Conservation (phyloP, 1,140 invertebrate species). For the Venturia canescens region DNA sequence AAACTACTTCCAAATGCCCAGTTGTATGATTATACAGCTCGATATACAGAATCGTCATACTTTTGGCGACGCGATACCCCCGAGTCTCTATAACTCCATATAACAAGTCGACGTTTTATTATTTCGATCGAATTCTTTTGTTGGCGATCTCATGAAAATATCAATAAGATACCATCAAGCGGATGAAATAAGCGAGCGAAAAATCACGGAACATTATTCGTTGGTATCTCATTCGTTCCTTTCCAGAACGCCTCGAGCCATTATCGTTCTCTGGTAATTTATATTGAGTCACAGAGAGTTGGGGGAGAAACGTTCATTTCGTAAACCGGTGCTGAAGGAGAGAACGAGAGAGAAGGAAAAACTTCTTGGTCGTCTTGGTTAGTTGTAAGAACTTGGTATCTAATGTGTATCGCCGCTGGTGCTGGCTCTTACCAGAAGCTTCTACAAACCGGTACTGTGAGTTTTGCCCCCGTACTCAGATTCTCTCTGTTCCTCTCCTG, state of each 20-base stretch:
- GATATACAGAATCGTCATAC: too few relatives aligned
- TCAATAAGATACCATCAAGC: background rate
- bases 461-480: background rate
- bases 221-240: background rate
- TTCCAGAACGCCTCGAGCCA: background rate
- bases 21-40: too few relatives aligned
- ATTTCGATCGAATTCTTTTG: too few relatives aligned
- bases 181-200: background rate
- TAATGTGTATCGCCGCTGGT: slow-evolving; percentile 67
- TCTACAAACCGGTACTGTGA: slow-evolving; percentile 1
- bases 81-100: too few relatives aligned
- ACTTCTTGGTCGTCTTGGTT: slow-evolving; percentile 22
- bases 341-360: background rate
- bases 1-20: too few relatives aligned
- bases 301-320: background rate
- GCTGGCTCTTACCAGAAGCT: slow-evolving; percentile 42
- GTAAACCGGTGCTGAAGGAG: background rate
- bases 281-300: slow-evolving; percentile 8
- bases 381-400: slow-evolving; percentile 64
- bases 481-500: background rate
- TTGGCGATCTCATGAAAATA: background rate
- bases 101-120: too few relatives aligned
- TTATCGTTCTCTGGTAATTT: slow-evolving; percentile 35
- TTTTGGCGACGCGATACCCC: too few relatives aligned
- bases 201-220: background rate